Percentiles rank a stretch among this genome's conserved stretches.
phyloP scores from a whole-genome alignment of 2,797 vertebrate species.

The Hippopotamyrus pictus region DNA sequence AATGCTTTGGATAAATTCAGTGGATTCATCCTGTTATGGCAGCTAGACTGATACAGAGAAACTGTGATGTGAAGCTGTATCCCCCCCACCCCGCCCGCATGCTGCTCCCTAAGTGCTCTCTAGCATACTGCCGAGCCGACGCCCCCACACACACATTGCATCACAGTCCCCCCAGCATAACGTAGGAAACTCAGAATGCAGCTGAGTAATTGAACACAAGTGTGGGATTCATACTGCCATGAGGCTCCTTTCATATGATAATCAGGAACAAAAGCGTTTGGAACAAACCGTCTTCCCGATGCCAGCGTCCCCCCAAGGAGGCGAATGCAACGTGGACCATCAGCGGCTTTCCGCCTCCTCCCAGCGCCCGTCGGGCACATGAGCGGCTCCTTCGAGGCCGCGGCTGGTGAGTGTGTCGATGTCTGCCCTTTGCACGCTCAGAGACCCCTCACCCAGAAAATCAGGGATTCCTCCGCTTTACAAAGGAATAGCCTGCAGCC shows the following conservation, averaged over 20 bases:
- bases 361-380: not conserved
- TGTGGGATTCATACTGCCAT: constrained; percentile 38
- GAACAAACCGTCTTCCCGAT: constrained; percentile 42
- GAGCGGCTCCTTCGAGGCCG: not conserved
- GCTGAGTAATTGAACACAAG: constrained; percentile 46
- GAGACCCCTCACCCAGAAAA: not conserved
- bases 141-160: not conserved
- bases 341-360: constrained; percentile 32
- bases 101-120: not conserved
- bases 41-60: not conserved
- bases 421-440: not conserved
- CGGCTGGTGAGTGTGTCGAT: not conserved
- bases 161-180: not conserved
- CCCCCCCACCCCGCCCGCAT: not conserved
- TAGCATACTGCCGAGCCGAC: not conserved
- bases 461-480: not conserved
- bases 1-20: not conserved
- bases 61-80: not conserved
- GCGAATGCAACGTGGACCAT: constrained; percentile 33
- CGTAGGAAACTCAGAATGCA: constrained; percentile 7
- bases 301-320: constrained; percentile 3
- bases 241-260: constrained; percentile 48
- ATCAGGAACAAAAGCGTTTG: constrained; percentile 50
- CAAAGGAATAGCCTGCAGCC: not conserved
- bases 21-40: not conserved